These are phyloP conservation scores for Resseliella maxima DNA, from an alignment of 2,888 invertebrate genomes.

Conservation along the genomic window DNA sequence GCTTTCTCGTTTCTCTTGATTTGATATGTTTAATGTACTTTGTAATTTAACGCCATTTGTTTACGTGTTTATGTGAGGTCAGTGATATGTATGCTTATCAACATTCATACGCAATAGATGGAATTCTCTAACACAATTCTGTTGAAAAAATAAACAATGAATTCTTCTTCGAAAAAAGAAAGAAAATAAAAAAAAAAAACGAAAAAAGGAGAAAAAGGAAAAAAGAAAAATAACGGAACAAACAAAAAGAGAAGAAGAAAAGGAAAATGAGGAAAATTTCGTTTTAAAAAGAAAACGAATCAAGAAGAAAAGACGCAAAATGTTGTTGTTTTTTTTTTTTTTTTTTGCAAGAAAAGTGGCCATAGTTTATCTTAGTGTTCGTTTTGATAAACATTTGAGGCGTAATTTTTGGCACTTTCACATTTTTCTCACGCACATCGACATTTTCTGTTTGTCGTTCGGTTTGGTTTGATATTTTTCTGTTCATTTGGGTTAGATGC, in stretches of 20 bases:
- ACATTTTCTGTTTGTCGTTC: background rate
- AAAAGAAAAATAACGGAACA: too few species aligned
- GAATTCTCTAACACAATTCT: background rate
- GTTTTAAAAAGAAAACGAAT: background rate
- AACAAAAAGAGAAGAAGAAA: too few species aligned
- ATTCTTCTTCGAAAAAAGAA: too few species aligned
- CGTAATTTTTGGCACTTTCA: slow-evolving; percentile 19
- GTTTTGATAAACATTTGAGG: background rate
- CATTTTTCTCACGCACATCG: background rate
- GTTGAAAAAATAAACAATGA: too few species aligned
- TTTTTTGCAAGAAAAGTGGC: background rate
- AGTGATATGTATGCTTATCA: slow-evolving; percentile 19
- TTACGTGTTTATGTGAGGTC: slow-evolving; percentile 4
- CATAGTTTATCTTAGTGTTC: background rate
- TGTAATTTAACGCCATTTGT: background rate
- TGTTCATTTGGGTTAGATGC: too few species aligned
- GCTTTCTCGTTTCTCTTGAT: background rate
- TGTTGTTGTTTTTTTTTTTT: background rate
- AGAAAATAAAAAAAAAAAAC: too few species aligned
- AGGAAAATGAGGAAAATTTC: too few species aligned
- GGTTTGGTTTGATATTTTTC: background rate
- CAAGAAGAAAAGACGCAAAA: too few species aligned
- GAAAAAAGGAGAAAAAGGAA: too few species aligned
- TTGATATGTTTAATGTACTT: background rate
- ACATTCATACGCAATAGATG: background rate